phyloP scores from a whole-genome alignment of 2,797 vertebrate species.

The Argyrosomus regius region DNA sequence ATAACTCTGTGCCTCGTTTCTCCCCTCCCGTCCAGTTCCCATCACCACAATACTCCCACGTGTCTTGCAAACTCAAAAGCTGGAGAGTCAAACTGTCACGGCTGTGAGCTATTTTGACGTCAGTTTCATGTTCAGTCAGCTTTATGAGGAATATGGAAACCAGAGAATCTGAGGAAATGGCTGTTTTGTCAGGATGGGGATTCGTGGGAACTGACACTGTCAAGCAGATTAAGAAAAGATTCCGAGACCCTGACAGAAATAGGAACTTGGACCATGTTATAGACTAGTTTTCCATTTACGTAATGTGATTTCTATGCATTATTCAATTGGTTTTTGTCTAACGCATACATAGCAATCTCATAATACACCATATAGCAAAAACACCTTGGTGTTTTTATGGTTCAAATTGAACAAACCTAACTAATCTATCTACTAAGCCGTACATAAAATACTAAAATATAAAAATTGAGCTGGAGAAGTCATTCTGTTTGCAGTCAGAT shows the following conservation, averaged over 20 bases:
- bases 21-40: constrained; percentile 13
- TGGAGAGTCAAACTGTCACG: constrained; percentile 42
- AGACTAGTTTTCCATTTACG: neutral
- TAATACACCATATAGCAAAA: neutral
- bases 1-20: constrained; percentile 49
- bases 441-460: too few species aligned
- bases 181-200: constrained; percentile 45
- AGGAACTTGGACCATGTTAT: neutral
- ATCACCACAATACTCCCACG: constrained; percentile 38
- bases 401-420: neutral
- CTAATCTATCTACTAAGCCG: too few species aligned
- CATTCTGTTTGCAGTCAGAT: too few species aligned
- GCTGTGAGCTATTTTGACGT: constrained; percentile 32
- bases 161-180: constrained; percentile 45
- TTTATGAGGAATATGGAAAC: constrained; percentile 40
- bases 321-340: neutral
- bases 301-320: neutral
- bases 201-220: constrained; percentile 35
- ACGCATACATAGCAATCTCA: neutral
- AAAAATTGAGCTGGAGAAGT: too few species aligned
- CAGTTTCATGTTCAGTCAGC: constrained; percentile 29
- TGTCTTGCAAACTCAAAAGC: constrained; percentile 11
- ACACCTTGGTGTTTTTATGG: neutral
- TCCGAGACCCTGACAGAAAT: constrained; percentile 4
- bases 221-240: constrained; percentile 24